Percentiles rank a stretch among this genome's conserved stretches.
Conservation (phyloP, 2,888 invertebrate species). For the Leptinotarsa juncta region DNA sequence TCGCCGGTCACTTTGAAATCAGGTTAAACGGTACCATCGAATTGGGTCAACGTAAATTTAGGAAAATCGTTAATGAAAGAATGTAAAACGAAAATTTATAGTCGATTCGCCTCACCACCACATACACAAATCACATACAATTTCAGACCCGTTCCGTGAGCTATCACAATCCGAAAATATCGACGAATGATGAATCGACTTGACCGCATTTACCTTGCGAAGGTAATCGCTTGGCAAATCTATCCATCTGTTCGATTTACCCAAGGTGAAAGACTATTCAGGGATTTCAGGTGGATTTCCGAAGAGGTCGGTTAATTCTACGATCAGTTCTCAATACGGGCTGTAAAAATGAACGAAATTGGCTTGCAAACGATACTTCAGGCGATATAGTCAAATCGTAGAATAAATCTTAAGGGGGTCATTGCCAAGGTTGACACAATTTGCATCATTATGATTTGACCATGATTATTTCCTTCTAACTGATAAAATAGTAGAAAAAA, state of each 20-base stretch:
- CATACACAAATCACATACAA: background rate
- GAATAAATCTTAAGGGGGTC: too few relatives aligned
- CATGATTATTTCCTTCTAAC: too few relatives aligned
- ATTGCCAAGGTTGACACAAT: too few relatives aligned
- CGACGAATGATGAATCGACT: conserved; percentile 11
- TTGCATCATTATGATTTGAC: too few relatives aligned
- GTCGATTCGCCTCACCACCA: background rate
- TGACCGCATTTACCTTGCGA: conserved; percentile 12
- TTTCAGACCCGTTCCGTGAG: background rate
- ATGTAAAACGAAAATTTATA: background rate
- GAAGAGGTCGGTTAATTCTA: background rate
- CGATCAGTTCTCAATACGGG: background rate
- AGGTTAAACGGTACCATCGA: background rate
- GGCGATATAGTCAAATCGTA: background rate
- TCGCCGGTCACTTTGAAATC: background rate
- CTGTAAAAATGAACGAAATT: background rate
- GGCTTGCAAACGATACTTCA: background rate
- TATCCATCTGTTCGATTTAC: background rate
- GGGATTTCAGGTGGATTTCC: background rate
- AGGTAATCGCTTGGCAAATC: conserved; percentile 1
- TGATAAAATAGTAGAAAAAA: too few relatives aligned
- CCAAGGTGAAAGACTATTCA: conserved; percentile 10
- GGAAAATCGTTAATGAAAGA: background rate
- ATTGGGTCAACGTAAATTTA: conserved; percentile 9
- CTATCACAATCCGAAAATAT: conserved; percentile 14